Conservation (phyloP, 2,797 vertebrate genomes). For the Lepilemur ruficaudatus region DNA sequence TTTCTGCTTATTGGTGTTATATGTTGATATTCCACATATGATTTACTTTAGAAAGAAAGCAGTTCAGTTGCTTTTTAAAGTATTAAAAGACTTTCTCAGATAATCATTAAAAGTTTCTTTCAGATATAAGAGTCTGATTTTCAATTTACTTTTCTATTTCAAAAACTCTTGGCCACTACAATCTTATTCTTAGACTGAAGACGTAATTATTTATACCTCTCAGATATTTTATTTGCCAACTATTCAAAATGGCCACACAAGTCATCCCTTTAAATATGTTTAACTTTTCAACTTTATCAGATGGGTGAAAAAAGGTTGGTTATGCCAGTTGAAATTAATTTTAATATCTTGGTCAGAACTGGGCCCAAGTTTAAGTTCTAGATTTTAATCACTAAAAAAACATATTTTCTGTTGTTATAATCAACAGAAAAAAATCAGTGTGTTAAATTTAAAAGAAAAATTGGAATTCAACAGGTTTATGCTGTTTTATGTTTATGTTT, state of each 20-base stretch:
- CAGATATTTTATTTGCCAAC: conserved; percentile 1
- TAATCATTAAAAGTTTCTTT: conserved; percentile 15
- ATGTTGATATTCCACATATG: not conserved
- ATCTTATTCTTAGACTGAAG: conserved; percentile 12
- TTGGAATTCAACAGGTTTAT: not conserved
- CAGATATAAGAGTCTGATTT: not conserved
- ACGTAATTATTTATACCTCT: conserved; percentile 40
- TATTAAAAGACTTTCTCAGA: conserved; percentile 43
- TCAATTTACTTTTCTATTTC: not conserved
- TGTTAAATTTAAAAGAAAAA: conserved; percentile 34
- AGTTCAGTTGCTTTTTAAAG: not conserved
- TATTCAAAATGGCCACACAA: conserved; percentile 16
- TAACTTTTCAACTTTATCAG: not conserved
- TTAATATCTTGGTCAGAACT: conserved; percentile 38
- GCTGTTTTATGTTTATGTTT: not conserved
- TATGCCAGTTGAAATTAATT: conserved; percentile 40
- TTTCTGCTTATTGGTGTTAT: not conserved
- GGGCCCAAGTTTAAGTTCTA: not conserved
- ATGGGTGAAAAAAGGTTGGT: not conserved
- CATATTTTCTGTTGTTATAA: not conserved
- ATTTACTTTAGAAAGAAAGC: conserved; percentile 14
- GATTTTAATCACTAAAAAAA: conserved; percentile 41
- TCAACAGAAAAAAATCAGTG: not conserved
- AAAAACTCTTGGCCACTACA: conserved; percentile 1
- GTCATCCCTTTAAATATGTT: not conserved